Evolutionary conservation across 2,113 vertebrate genomes (phyloP), one percentile per base, ranked within the genome.

Genomic region (Odontesthes bonariensis): DNA sequence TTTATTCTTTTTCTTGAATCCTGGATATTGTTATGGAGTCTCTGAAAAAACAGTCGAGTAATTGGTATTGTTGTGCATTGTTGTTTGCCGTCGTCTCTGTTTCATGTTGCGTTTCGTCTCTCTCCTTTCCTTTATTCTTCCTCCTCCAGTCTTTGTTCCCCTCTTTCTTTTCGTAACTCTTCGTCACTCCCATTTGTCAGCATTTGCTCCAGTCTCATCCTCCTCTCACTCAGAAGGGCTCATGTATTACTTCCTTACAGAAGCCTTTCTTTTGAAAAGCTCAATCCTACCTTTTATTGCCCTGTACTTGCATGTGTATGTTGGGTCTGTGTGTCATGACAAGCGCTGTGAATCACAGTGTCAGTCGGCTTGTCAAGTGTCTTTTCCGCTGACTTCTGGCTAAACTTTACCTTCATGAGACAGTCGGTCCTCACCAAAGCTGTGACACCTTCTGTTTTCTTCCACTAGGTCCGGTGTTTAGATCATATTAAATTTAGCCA

Each of bases 221-320:
- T 44, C 27, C 58, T 72, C 52, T 78, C 65, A 38, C 65, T 76
- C 78, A 77, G 64, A 88, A 63, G 72, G 74, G 70, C 69, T 71
- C 75, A 23, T 64, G 75, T 87, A 91, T 89, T 81, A 6, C 76
- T 68, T 40, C 67, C 65, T 75, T 61, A 82, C 88, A 88, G 87
- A 82, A 66, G 67, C 69, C 59, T 70, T 54, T 42, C 7, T 70
- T 80, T 73, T 79, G 61, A 89, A 79, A 56, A 77, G 69, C 74
- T 59, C 35, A 9, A 60, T 52, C 51, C 27, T 53, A 68, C 47
- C 47, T 64, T 76, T 82, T 74, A 79, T 81, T 75, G 44, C 33
- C 1, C 3, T 33, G 9, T 23, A 3, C 70, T 0, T 54, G 19
- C 54, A 17, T 23, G 32, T 57, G 14, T 66, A 9, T 69, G 53